phyloP scores from a whole-genome alignment of 2,797 vertebrate genomes.

The Gymnoscopelus braueri region DNA sequence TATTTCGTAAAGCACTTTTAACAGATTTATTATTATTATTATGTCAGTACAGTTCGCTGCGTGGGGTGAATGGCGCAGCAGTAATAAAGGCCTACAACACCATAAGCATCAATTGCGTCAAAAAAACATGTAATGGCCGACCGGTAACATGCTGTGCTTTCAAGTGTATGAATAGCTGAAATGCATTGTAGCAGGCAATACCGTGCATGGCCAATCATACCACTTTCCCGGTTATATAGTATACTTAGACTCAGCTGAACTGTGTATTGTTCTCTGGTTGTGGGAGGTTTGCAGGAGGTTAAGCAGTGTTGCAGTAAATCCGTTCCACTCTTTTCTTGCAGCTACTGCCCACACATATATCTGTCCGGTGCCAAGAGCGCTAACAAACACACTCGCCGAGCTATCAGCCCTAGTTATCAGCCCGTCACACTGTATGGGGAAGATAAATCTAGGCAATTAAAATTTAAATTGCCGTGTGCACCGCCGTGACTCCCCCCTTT shows the following conservation, averaged over 20 bases:
- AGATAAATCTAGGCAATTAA: constrained; percentile 87
- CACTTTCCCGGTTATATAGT: constrained; percentile 36
- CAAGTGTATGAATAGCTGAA: constrained; percentile 34
- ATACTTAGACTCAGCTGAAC: constrained; percentile 53
- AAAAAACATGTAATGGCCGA: too few species aligned
- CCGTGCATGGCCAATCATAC: constrained; percentile 56
- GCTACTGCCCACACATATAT: constrained; percentile 62
- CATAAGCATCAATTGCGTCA: too few species aligned
- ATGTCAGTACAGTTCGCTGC: neutral
- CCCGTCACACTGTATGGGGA: constrained; percentile 79
- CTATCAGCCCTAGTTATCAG: constrained; percentile 82
- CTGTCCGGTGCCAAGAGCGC: constrained; percentile 59
- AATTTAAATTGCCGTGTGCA: constrained; percentile 84
- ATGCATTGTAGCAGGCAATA: constrained; percentile 26
- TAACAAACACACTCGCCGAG: too few species aligned
- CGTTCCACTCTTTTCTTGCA: constrained; percentile 57
- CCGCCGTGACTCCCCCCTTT: constrained; percentile 71
- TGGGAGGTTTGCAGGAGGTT: constrained; percentile 58
- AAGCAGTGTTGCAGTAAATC: constrained; percentile 64
- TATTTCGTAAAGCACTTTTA: too few species aligned
- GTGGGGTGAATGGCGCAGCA: constrained; percentile 26
- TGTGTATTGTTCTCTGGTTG: constrained; percentile 48
- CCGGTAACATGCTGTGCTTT: constrained; percentile 10
- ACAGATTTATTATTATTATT: too few species aligned
- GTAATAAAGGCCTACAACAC: neutral